phyloP scores from a whole-genome alignment of 92 coral and sea anemone species.

The Zoanthus gigantus region DNA sequence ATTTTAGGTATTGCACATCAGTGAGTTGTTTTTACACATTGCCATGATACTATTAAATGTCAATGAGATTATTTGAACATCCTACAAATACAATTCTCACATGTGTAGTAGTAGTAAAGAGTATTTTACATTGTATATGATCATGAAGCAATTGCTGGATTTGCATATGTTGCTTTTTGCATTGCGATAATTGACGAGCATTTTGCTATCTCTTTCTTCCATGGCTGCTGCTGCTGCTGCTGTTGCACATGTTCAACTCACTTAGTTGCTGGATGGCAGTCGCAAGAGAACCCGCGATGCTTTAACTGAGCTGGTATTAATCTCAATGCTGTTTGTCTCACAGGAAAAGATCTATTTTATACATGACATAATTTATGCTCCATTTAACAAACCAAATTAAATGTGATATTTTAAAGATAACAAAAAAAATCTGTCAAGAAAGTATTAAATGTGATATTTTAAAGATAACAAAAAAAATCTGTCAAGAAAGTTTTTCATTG shows the following conservation, averaged over 20 bases:
- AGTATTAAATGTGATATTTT: background rate
- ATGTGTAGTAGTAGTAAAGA: background rate
- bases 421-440: background rate
- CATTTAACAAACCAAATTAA: background rate
- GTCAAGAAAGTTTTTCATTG: background rate
- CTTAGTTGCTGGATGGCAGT: slow-evolving; percentile 85
- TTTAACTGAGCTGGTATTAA: slow-evolving; percentile 90
- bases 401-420: background rate
- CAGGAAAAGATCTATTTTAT: slow-evolving; percentile 28
- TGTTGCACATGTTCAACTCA: slow-evolving; percentile 60
- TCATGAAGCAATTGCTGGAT: slow-evolving; percentile 43
- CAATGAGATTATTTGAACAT: no score
- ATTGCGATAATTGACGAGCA: slow-evolving; percentile 81
- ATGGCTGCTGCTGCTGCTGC: slow-evolving; percentile 53
- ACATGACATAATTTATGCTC: slow-evolving; percentile 1
- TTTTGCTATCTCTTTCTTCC: slow-evolving; percentile 69
- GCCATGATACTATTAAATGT: no score
- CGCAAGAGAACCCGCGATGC: slow-evolving; percentile 97
- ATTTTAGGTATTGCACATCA: no score
- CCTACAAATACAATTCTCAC: no score
- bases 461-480: background rate
- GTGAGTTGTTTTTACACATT: no score
- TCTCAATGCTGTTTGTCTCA: slow-evolving; percentile 31
- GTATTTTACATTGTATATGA: background rate
- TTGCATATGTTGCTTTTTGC: slow-evolving; percentile 78